Conservation (phyloP, 1,140 invertebrate genomes). For the Saxidomus purpurata region DNA sequence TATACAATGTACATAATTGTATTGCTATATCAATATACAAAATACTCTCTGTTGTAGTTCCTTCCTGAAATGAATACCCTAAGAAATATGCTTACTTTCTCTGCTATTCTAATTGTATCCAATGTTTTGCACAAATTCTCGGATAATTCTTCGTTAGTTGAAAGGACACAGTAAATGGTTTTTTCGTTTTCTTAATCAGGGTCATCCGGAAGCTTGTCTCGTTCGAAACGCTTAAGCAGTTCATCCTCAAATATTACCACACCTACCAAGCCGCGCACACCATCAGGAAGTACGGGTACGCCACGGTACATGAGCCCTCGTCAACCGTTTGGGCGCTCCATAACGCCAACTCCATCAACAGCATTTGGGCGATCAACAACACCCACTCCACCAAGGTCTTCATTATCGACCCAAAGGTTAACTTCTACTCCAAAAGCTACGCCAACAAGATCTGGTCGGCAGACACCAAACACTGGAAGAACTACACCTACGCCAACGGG, state of each 20-base stretch:
- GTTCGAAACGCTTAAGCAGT: conserved; percentile 61
- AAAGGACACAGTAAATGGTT: too few species aligned
- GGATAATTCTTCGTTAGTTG: too few species aligned
- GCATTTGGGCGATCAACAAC: conserved; percentile 44
- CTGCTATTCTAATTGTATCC: too few species aligned
- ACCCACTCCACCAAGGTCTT: conserved; percentile 32
- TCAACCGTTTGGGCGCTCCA: conserved; percentile 60
- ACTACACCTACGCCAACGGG: conserved; percentile 37
- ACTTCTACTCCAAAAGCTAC: conserved; percentile 63
- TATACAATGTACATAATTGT: too few species aligned
- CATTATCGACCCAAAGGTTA: neutral
- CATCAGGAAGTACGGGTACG: conserved; percentile 46
- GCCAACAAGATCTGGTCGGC: conserved; percentile 53
- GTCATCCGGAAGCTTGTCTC: conserved; percentile 60
- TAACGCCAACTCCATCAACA: conserved; percentile 57
- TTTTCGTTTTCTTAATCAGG: conserved; percentile 5
- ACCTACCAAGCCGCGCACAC: conserved; percentile 58
- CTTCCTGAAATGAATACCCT: too few species aligned
- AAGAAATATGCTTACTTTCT: too few species aligned
- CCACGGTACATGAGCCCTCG: conserved; percentile 57
- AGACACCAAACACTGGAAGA: conserved; percentile 52
- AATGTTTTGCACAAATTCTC: too few species aligned
- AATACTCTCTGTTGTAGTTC: too few species aligned
- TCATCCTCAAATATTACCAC: conserved; percentile 54
- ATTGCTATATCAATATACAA: too few species aligned